Conservation (phyloP, 92 coral and sea anemone species). For the Galaxea fascicularis region DNA sequence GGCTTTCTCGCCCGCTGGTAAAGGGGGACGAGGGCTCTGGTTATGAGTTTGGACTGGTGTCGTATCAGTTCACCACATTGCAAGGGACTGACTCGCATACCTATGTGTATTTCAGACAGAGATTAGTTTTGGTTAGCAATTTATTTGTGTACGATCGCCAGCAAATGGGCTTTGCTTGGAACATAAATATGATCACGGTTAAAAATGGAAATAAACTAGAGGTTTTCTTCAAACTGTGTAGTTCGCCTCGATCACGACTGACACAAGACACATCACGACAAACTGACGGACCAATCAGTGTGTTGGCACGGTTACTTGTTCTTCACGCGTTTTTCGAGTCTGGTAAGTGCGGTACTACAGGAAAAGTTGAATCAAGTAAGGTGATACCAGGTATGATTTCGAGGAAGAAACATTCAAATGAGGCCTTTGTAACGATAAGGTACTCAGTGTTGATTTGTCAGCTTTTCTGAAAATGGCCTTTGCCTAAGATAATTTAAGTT, state of each 20-base stretch:
- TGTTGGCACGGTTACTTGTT: background rate
- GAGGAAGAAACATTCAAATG: too few species aligned
- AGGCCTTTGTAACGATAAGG: background rate
- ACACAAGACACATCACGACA: conserved; percentile 21
- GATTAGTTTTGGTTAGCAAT: conserved; percentile 37
- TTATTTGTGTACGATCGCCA: conserved; percentile 48
- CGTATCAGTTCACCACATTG: conserved; percentile 35
- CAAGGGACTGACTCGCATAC: conserved; percentile 35
- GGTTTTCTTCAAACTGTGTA: conserved; percentile 60
- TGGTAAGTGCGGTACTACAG: too few species aligned
- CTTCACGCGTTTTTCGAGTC: too few species aligned
- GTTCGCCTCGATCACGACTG: conserved; percentile 42
- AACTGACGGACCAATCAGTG: background rate
- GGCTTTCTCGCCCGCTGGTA: background rate
- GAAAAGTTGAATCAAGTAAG: too few species aligned
- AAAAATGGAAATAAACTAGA: conserved; percentile 55
- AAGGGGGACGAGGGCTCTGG: conserved; percentile 4
- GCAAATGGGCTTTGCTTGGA: conserved; percentile 57
- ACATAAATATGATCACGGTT: conserved; percentile 51
- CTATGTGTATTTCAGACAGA: conserved; percentile 23
- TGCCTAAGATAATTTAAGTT: background rate
- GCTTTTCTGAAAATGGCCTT: too few species aligned
- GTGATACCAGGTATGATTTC: too few species aligned
- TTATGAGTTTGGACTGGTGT: conserved; percentile 19
- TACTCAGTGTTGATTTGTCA: too few species aligned